Base-by-base conservation (phyloP, 2,888 invertebrate genomes). In the Hydriomena furcata region DNA sequence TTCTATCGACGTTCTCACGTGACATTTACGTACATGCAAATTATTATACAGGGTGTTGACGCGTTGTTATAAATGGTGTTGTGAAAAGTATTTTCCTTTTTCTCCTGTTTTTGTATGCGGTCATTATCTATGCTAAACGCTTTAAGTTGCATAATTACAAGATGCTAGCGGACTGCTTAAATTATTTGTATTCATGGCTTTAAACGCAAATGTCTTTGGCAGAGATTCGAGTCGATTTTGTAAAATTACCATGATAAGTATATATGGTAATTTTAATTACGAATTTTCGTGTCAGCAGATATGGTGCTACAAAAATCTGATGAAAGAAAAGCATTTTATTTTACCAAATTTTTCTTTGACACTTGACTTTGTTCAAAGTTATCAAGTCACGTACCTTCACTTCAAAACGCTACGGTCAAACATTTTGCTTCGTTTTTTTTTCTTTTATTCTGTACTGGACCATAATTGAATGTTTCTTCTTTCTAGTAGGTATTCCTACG, bases 1-100 rank as follows among this genome's bases (percentile, higher is more conserved):
- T 58, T 52, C 52, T 55, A 62, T 58, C 61, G 63, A 57, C 57
- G 57, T 65, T 65, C 65, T 55, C 63, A 65, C 63, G 61, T 61
- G 60, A 52, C 60, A 56, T 60, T 52, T 57, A 56, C 49, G 56
- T 60, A 56, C 62, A 64, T 62, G 61, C 60, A 61, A 55, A 61
- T 60, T 50, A 57, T 48, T 47, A 42, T 54, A 50, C 42, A 23
- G 54, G 53, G 50, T 55, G 52, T 54, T 51, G 56, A 56, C 54
- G 53, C 46, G 42, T 32, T 40, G 24, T 10, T 48, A 25, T 51
- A 52, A 55, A 51, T 43, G 48, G 47, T 52, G 48, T 61, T 61
- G 51, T 57, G 55, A 52, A 59, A 55, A 52, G 28, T 40, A 36
- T 40, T 61, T 52, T 52, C 46, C 34, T 54, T 44, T 36, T 17